Evolutionary conservation across 1,140 invertebrate genomes (phyloP).

Genomic region (Nomia melanderi): DNA sequence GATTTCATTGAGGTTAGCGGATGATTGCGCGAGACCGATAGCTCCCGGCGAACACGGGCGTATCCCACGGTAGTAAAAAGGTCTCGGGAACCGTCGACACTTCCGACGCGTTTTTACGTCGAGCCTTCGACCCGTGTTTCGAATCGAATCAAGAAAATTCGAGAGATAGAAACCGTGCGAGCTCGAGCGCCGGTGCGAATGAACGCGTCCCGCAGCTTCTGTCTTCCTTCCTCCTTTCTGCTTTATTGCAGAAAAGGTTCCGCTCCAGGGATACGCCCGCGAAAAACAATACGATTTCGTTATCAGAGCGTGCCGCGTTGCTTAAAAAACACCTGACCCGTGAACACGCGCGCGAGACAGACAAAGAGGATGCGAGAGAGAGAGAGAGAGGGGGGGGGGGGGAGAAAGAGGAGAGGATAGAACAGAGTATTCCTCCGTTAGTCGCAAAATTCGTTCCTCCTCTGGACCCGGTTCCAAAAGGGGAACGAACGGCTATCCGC

Average conservation of each 20-base stretch:
- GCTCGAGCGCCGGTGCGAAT: no score
- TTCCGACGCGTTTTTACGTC: slow-evolving; percentile 15
- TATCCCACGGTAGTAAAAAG: slow-evolving; percentile 32
- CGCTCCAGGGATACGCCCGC: not conserved
- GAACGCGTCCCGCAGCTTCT: no score
- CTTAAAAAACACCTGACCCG: not conserved
- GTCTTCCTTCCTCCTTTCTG: not conserved
- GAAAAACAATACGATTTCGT: slow-evolving; percentile 30
- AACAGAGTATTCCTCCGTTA: not conserved
- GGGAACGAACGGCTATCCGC: not conserved
- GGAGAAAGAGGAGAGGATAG: no score
- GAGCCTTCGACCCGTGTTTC: no score
- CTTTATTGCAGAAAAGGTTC: not conserved
- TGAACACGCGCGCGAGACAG: no score
- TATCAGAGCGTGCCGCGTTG: slow-evolving; percentile 5
- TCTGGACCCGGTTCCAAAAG: not conserved
- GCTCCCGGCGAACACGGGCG: no score
- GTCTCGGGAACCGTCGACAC: not conserved
- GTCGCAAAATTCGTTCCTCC: not conserved
- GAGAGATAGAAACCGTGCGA: not conserved
- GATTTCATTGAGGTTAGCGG: not conserved
- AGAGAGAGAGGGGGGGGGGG: no score
- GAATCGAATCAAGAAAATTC: not conserved
- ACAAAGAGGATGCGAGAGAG: no score
- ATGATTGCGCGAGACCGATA: no score